Base-by-base conservation (phyloP, 2,888 invertebrate species). In the Zonitis immaculata region DNA sequence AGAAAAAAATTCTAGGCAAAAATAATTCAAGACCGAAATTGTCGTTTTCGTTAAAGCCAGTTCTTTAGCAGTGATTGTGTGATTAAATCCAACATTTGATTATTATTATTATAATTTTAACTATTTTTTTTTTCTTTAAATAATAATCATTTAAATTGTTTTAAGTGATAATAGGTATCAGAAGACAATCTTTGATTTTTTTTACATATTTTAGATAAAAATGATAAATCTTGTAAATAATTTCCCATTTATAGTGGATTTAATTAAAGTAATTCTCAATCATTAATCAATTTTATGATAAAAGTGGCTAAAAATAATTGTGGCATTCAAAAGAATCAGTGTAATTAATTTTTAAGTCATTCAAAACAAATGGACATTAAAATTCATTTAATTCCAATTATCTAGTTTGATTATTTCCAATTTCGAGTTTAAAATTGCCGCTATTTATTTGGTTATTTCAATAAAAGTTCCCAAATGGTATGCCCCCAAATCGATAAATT, bases 1-100 rank as follows among this genome's bases (percentile, higher is more conserved):
- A 97, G 79, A 95, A 94, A 80, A 91, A 94, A 77, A 96, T 97
- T 68, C 82, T 96, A 69, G 96, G 96, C 66, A 96, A 96, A 82
- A 94, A 94, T 77, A 96, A 95, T 80, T 95, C 95, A 55, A 84
- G 96, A 76, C 96, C 96, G 57, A 94, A 94, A 79, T 80, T 97
- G 64, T 95, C 95, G 49, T 97, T 97, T 78, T 85, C 89, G 47
- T 79, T 94, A 64, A 92, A 91, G 76, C 88, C 90, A 63, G 79
- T 80, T 65, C 79, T 86, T 67, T 87, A 73, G 66, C 61, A 51
- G 57, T 59, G 56, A 47, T n/a, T n/a, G n/a, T 32, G 47, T 47
- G 46, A 16, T 22, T 22, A 22, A n/a, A 22, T 22, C 5, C 22
- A 22, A 22, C 22, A 4, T 22, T 22, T 22, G 22, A 22, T 4